These are phyloP conservation scores for Amblyraja radiata DNA, from an alignment of 2,797 vertebrate genomes.

Conservation along the genomic window DNA sequence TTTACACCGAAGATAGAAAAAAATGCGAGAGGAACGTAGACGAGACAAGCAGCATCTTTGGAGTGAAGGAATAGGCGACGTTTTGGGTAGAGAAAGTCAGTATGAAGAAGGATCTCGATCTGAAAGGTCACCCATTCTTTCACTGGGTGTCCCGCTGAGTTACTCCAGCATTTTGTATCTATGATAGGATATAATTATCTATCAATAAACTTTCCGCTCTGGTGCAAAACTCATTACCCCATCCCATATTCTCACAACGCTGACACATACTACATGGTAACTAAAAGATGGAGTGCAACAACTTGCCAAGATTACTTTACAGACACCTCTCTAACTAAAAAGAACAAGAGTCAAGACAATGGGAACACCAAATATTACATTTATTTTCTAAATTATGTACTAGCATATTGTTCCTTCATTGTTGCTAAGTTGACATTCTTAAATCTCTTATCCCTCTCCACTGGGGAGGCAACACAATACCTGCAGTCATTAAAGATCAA, in stretches of 20 bases:
- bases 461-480: not conserved
- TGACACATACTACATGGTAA: not conserved
- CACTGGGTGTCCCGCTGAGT: too few species aligned
- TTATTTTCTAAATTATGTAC: not conserved
- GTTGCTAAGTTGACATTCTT: not conserved
- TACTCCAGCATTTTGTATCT: too few species aligned
- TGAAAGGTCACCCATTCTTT: too few species aligned
- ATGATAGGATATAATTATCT: too few species aligned
- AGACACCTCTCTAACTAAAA: not conserved
- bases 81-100: too few species aligned
- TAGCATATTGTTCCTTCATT: not conserved
- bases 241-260: not conserved
- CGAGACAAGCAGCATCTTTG: too few species aligned
- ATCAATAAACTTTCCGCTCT: not conserved
- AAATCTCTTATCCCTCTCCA: not conserved
- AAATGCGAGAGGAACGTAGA: too few species aligned
- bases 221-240: not conserved
- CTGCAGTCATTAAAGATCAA: not conserved
- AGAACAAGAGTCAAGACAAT: not conserved
- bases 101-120: too few species aligned
- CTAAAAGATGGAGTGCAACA: not conserved
- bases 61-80: too few species aligned
- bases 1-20: too few species aligned
- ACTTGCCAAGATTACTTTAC: not conserved
- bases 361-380: not conserved